Percentiles rank a stretch among this genome's conserved stretches.
Evolutionary conservation across 2,113 vertebrate genomes (phyloP).

Genomic region (Cercopithecus mona): DNA sequence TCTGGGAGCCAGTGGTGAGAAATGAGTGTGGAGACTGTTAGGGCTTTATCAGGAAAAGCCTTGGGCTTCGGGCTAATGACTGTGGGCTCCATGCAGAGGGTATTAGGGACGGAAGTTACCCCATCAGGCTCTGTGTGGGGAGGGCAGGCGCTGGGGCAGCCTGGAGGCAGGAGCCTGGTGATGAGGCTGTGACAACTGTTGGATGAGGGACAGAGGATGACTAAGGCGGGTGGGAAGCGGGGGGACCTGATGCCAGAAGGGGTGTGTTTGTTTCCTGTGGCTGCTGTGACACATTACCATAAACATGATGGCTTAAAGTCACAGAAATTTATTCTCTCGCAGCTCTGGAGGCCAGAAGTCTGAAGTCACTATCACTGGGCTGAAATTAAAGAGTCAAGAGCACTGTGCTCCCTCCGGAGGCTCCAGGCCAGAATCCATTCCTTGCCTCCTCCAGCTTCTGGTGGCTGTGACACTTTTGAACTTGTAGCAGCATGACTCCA

Average conservation of each 20-base stretch:
- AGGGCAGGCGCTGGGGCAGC: not conserved
- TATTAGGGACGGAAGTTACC: fast-evolving
- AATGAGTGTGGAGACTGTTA: no score
- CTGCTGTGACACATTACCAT: not conserved
- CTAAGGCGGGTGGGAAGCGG: not conserved
- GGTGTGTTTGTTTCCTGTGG: not conserved
- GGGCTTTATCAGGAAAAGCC: not conserved
- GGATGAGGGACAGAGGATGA: no score
- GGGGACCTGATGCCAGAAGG: not conserved
- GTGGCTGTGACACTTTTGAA: not conserved
- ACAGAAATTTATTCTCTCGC: not conserved
- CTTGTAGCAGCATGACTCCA: not conserved
- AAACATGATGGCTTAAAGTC: not conserved
- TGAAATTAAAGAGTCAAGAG: not conserved
- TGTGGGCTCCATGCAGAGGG: not conserved
- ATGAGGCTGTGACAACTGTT: not conserved
- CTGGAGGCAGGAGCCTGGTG: not conserved
- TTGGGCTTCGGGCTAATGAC: not conserved
- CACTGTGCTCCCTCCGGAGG: not conserved
- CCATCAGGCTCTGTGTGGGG: not conserved
- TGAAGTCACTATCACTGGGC: not conserved
- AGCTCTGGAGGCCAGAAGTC: not conserved
- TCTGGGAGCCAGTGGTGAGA: not conserved
- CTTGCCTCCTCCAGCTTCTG: not conserved
- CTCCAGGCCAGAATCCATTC: not conserved